Evolutionary conservation across 2,113 vertebrate species (phyloP).

Genomic region (Mustelus asterias): DNA sequence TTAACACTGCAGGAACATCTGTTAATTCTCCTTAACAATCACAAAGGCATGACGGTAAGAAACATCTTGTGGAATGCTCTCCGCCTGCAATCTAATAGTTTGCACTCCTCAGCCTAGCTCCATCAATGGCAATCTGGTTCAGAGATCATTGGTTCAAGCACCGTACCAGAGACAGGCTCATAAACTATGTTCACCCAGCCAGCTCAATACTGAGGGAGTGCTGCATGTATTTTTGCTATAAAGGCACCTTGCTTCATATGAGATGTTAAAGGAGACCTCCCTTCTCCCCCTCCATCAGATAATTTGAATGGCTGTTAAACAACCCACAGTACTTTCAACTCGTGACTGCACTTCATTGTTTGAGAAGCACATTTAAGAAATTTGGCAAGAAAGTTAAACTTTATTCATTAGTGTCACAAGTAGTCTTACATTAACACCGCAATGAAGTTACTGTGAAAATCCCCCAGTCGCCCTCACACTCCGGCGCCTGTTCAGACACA

Average conservation of each 20-base stretch:
- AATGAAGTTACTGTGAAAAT: too few relatives aligned
- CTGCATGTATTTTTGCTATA: neutral
- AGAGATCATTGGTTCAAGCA: neutral
- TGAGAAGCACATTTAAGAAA: neutral
- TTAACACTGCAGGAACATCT: neutral
- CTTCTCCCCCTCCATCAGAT: neutral
- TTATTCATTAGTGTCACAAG: too few relatives aligned
- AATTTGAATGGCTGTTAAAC: neutral
- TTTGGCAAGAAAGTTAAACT: neutral
- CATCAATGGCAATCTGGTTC: neutral
- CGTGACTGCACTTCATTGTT: neutral
- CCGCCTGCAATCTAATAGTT: neutral
- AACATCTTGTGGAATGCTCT: neutral
- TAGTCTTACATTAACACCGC: too few relatives aligned
- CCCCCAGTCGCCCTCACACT: too few relatives aligned
- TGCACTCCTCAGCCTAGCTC: neutral
- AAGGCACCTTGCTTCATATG: neutral
- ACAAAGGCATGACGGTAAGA: neutral
- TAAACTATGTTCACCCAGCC: neutral
- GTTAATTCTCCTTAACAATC: neutral
- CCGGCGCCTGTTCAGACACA: too few relatives aligned
- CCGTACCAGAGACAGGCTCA: neutral
- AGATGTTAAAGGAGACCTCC: neutral
- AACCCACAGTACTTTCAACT: neutral
- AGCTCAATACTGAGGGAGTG: neutral